phyloP scores from a whole-genome alignment of 2,797 vertebrate genomes.

The Fratercula arctica region DNA sequence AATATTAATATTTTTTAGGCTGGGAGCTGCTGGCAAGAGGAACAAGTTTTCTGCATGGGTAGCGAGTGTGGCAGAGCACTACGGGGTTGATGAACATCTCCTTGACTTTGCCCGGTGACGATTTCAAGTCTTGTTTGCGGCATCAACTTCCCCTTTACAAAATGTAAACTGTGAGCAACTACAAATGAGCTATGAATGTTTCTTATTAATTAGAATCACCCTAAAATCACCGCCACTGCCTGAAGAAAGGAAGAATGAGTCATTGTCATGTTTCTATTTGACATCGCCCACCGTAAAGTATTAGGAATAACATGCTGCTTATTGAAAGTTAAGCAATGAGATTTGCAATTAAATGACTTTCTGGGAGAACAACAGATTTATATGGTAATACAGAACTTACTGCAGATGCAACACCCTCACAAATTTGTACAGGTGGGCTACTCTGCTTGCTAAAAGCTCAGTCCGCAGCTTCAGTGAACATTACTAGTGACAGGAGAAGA shows the following conservation, averaged over 20 bases:
- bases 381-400: neutral
- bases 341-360: conserved; percentile 36
- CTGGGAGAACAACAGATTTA: conserved; percentile 10
- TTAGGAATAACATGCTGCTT: neutral
- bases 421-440: neutral
- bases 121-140: conserved; percentile 9
- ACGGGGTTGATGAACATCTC: neutral
- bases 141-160: neutral
- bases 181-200: neutral
- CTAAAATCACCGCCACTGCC: neutral
- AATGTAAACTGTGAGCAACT: neutral
- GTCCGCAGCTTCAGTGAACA: neutral
- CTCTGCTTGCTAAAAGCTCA: neutral
- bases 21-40: conserved; percentile 15
- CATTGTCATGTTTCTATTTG: neutral
- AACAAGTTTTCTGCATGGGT: conserved; percentile 11
- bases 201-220: neutral
- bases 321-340: conserved; percentile 6
- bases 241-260: neutral
- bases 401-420: neutral
- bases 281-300: neutral
- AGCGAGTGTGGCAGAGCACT: neutral
- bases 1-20: conserved; percentile 49
- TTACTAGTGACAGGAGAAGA: neutral
- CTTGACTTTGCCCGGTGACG: neutral